A percentile compares a stretch with the other conserved stretches of the same genome.
phyloP scores from a whole-genome alignment of 2,113 vertebrate species.

The Mesoclemmys tuberculata region DNA sequence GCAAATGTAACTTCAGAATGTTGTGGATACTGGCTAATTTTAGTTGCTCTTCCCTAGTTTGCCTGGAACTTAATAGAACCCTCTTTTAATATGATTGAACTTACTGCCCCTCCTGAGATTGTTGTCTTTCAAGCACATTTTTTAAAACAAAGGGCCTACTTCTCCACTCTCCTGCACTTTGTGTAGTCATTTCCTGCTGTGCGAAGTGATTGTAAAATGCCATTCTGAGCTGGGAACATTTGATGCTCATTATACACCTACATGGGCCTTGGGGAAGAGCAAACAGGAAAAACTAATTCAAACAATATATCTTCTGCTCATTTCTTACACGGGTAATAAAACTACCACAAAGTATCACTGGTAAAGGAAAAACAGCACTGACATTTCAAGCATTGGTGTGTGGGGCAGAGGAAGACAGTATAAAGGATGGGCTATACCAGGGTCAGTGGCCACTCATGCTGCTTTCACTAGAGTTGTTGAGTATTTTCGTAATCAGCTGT shows the following conservation, averaged over 20 bases:
- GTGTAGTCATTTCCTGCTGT: background rate
- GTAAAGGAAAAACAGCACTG: background rate
- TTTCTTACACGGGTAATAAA: background rate
- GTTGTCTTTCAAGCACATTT: too few relatives aligned
- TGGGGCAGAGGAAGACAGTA: background rate
- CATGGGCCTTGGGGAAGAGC: background rate
- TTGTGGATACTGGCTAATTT: background rate
- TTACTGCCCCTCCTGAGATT: background rate
- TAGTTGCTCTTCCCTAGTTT: background rate
- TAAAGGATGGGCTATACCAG: background rate
- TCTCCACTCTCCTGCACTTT: background rate
- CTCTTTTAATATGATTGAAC: background rate
- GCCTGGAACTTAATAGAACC: background rate
- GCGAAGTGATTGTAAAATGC: background rate
- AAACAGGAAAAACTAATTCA: background rate
- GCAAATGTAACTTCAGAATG: background rate
- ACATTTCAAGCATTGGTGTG: background rate
- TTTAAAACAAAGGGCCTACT: background rate
- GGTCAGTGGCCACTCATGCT: background rate
- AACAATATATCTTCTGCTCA: background rate
- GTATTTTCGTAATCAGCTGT: background rate
- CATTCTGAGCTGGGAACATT: background rate
- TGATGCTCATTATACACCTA: background rate
- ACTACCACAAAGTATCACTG: constrained; percentile 73
- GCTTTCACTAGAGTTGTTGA: background rate